These are phyloP conservation scores for Montipora cactus DNA, from an alignment of 64 coral and sea anemone species.

Conservation along the genomic window DNA sequence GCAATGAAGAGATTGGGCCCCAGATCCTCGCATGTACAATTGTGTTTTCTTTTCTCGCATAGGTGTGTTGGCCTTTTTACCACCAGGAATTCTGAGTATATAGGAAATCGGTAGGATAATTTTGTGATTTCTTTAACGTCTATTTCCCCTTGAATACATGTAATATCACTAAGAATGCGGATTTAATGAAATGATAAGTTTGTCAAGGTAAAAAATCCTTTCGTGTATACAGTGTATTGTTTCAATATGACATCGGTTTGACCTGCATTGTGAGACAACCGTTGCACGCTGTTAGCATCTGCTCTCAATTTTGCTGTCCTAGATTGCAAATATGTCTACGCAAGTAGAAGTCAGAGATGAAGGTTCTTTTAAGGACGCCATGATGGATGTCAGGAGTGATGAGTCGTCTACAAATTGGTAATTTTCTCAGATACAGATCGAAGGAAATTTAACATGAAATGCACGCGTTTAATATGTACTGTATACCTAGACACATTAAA, in stretches of 20 bases:
- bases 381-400: slow-evolving; percentile 26
- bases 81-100: not conserved
- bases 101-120: not conserved
- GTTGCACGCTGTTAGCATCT: not conserved
- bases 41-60: not conserved
- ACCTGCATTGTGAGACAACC: not conserved
- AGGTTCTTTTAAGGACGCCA: not conserved
- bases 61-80: not conserved
- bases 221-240: not conserved
- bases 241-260: not conserved
- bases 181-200: not conserved
- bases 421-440: not conserved
- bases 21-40: not conserved
- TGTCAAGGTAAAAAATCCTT: not conserved
- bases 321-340: slow-evolving; percentile 20
- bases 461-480: not conserved
- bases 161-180: not conserved
- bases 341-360: slow-evolving; percentile 13
- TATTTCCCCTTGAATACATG: not conserved
- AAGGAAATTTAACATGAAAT: not conserved
- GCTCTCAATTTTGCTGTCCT: not conserved
- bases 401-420: slow-evolving; percentile 29
- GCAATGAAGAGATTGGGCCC: not conserved
- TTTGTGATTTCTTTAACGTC: not conserved
- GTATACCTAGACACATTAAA: not conserved